Evolutionary conservation across 2,113 vertebrate genomes (phyloP), one percentile per base, ranked within the genome.

Genomic region (Sinocyclocheilus rhinocerous): DNA sequence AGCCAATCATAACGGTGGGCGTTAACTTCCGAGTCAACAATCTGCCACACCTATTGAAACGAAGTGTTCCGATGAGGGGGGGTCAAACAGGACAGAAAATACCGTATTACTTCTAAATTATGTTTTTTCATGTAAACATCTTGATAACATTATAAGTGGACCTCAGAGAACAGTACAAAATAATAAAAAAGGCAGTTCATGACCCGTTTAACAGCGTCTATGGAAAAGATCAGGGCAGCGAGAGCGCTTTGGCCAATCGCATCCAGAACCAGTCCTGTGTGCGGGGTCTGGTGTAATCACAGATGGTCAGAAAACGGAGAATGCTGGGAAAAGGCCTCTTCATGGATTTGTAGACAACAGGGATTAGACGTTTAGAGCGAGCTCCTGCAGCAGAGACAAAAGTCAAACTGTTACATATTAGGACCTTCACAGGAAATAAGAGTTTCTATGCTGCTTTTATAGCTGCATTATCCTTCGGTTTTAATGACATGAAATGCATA

Each of bases 211-310:
- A 12, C 4, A 13, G 22, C n/a, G 20, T 73, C n/a, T 24, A 57
- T 59, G 4, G 24, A 26, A 15, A 15, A 8, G 24, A 4, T 92
- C 70, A 98, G 0, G 96, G 95, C 85, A 95, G 91, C n/a, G 96
- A 93, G 57, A 99, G 95, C 8, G 97, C 96, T 90, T 93, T 97
- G 84, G 97, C 97, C n/a, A 99, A 95, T 78, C 98, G 96, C 0
- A 0, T 87, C 98, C 98, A 99, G 94, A 99, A 99, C 98, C 98
- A 99, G 15, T 89, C 91, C 87, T 98, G 95, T 24, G 97, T 99
- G 90, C 95, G 96, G 0, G 95, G 96, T 29, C 97, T 96, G 76
- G 97, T 99, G 90, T 99, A 99, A 93, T 99, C 98, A 0, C 97
- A 99, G 20, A 97, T 83, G 0, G 98, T 99, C 83, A 99, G 96